Evolutionary conservation across 2,797 vertebrate species (phyloP), one percentile per base, ranked within the genome.

Genomic region (Sebastes flavidus): DNA sequence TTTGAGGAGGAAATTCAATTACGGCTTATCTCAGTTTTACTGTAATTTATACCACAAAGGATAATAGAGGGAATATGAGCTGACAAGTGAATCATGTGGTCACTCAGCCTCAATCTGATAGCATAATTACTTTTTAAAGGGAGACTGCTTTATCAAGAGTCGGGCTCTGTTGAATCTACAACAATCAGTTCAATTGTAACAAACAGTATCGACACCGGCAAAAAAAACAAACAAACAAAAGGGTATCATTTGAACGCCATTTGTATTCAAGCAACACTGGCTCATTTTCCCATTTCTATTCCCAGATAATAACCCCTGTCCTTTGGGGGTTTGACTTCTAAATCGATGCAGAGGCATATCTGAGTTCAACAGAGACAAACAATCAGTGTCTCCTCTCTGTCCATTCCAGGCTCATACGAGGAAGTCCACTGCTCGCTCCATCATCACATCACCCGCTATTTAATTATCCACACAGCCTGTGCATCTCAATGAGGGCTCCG

Each of bases 21-120:
- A 92, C 8, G 13, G 36, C 87, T 92, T 90, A 95, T 95, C 93
- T 90, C 29, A 42, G 80, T 46, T 87, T 91, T 93, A 93, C 91
- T 83, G 90, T 92, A 89, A 92, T 87, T 87, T 68, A 81, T 52
- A 84, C 88, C 87, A 75, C 88, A 82, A 68, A 86, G 74, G 79
- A 88, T 83, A 84, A 88, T 38, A 65, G 58, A 77, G 52, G 84
- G 79, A 89, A 93, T 79, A 76, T 75, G 88, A 94, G 83, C 85
- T 36, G 80, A 74, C 70, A 75, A 63, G 69, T 76, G 75, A 82
- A 83, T 87, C 61, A 54, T 77, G 82, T 69, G 85, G 82, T 87
- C 86, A 83, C 85, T 90, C 75, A 59, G 83, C 70, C 72, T 83
- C 46, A 8, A 85, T 87, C 91, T 88, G 90, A 92, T 91, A 83